phyloP scores from a whole-genome alignment of 2,888 invertebrate genomes.

The Gandaritis pyraliata region DNA sequence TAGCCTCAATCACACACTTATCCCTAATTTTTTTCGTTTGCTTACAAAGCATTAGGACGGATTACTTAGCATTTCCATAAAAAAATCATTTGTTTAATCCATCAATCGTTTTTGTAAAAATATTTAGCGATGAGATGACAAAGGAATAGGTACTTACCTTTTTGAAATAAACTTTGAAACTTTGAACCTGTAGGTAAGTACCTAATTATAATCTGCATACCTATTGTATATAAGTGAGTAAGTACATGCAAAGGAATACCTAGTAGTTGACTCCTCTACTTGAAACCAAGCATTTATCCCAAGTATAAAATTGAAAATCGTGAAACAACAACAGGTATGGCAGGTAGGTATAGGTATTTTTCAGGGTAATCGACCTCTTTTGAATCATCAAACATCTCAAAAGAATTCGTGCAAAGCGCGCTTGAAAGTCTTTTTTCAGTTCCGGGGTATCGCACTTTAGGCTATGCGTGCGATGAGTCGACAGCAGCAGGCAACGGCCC shows the following conservation, averaged over 20 bases:
- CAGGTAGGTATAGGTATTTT: neutral
- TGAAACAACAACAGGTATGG: neutral
- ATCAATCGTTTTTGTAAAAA: slow-evolving; percentile 9
- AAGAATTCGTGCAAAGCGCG: slow-evolving; percentile 11
- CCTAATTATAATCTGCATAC: too few relatives aligned
- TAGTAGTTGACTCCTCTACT: neutral
- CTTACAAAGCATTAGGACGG: slow-evolving; percentile 7
- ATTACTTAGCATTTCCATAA: neutral
- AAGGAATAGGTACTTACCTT: neutral
- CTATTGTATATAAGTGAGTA: too few relatives aligned
- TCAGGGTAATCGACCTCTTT: slow-evolving; percentile 18
- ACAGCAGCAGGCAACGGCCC: slow-evolving; percentile 32
- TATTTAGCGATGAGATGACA: slow-evolving; percentile 19
- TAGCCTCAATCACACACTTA: slow-evolving; percentile 33
- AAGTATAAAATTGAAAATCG: neutral
- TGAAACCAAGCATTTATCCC: slow-evolving; percentile 2
- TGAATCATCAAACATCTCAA: slow-evolving; percentile 11
- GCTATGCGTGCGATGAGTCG: slow-evolving; percentile 26
- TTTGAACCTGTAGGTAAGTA: too few relatives aligned
- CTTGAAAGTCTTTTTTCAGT: slow-evolving; percentile 14
- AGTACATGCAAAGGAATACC: too few relatives aligned
- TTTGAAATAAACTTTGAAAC: too few relatives aligned
- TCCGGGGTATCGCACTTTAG: slow-evolving; percentile 32
- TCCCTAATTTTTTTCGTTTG: slow-evolving; percentile 5
- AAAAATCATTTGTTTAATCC: too few relatives aligned